These are phyloP conservation scores for Sympetrum striolatum DNA, from an alignment of 2,888 invertebrate genomes.

Conservation along the genomic window DNA sequence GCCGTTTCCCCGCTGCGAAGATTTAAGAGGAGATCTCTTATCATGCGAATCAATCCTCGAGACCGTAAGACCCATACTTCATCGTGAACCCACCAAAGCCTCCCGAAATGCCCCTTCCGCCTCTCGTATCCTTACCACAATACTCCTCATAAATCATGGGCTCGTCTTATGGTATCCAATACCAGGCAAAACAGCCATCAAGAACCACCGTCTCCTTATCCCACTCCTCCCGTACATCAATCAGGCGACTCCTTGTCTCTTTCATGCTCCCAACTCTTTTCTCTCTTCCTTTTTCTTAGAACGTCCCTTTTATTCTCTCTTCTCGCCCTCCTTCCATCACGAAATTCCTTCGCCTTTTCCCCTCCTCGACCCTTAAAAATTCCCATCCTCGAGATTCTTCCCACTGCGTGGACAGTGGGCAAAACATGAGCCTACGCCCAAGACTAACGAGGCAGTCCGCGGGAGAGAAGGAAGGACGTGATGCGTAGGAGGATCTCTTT, in stretches of 20 bases:
- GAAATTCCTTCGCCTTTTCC: not conserved
- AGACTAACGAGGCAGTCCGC: not conserved
- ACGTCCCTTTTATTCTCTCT: not conserved
- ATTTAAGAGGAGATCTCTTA: slow-evolving; percentile 18
- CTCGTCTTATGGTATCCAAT: slow-evolving; percentile 25
- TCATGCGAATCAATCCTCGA: not conserved
- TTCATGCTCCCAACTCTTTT: not conserved
- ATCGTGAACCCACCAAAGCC: not conserved
- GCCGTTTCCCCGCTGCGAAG: not conserved
- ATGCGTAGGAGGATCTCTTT: not conserved
- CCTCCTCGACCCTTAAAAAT: not conserved
- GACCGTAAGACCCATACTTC: slow-evolving; percentile 28
- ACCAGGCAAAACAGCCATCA: slow-evolving; percentile 34
- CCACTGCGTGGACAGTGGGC: not conserved
- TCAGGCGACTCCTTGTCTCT: not conserved
- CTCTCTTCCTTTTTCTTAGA: not conserved
- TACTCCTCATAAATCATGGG: slow-evolving; percentile 40
- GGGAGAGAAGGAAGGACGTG: not conserved
- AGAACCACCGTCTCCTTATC: slow-evolving; percentile 19
- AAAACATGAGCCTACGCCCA: not conserved
- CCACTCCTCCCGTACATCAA: slow-evolving; percentile 21
- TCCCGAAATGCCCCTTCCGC: not conserved
- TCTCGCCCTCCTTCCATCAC: not conserved
- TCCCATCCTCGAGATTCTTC: not conserved
- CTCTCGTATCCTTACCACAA: slow-evolving; percentile 7